These are phyloP conservation scores for Orthosia cruda DNA, from an alignment of 2,888 invertebrate species.

Conservation along the genomic window DNA sequence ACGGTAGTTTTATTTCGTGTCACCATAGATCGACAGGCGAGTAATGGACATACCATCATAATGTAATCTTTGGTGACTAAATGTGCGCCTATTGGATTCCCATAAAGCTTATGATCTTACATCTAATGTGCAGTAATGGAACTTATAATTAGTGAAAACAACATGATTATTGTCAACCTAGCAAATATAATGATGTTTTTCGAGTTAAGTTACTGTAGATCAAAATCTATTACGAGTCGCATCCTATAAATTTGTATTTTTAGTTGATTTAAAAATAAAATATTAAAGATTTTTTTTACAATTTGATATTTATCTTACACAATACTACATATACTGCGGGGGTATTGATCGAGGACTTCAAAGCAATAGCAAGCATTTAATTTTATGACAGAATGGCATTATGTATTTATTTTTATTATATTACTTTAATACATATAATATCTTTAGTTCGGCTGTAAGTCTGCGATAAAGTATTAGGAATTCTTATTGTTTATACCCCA, in stretches of 20 bases:
- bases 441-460: slow-evolving; percentile 73
- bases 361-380: slow-evolving; percentile 84
- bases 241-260: slow-evolving; percentile 76
- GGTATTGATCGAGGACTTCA: slow-evolving; percentile 61
- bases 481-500: slow-evolving; percentile 69
- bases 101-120: slow-evolving; percentile 63
- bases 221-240: slow-evolving; percentile 77
- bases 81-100: slow-evolving; percentile 63
- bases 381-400: slow-evolving; percentile 84
- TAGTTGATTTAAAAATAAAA: slow-evolving; percentile 73
- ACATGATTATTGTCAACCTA: slow-evolving; percentile 62
- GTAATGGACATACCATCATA: slow-evolving; percentile 89
- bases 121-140: slow-evolving; percentile 64
- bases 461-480: slow-evolving; percentile 72
- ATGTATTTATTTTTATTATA: slow-evolving; percentile 69
- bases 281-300: slow-evolving; percentile 71
- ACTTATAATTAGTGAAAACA: slow-evolving; percentile 64
- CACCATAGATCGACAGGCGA: slow-evolving; percentile 75
- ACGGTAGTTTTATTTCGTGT: slow-evolving; percentile 87
- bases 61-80: slow-evolving; percentile 75
- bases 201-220: slow-evolving; percentile 75
- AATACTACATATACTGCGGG: slow-evolving; percentile 57
- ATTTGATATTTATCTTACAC: slow-evolving; percentile 73
- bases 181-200: slow-evolving; percentile 67
- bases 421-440: slow-evolving; percentile 62